Percentiles rank a stretch among this genome's conserved stretches.
Conservation (phyloP, 2,888 invertebrate genomes). For the Gymnocheta viridis region DNA sequence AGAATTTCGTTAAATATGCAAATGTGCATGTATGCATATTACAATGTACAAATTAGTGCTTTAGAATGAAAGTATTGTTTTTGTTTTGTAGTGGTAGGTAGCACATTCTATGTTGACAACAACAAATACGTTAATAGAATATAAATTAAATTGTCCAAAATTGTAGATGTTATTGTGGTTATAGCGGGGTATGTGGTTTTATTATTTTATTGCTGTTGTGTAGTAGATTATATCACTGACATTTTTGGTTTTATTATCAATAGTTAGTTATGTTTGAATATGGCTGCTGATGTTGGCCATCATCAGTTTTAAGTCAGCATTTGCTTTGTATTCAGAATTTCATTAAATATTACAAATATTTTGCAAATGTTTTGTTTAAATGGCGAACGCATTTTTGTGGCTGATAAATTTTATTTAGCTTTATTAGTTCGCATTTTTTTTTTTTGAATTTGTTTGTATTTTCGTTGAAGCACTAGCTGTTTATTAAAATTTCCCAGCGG, state of each 20-base stretch:
- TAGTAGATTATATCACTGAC: conserved; percentile 46
- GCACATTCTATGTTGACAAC: neutral
- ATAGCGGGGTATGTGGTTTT: conserved; percentile 14
- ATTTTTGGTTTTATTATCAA: conserved; percentile 40
- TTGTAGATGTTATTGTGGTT: conserved; percentile 53
- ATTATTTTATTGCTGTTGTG: conserved; percentile 9
- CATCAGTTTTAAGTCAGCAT: neutral
- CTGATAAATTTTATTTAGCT: neutral
- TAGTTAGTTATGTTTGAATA: neutral
- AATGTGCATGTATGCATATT: neutral
- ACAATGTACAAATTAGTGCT: neutral
- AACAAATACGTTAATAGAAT: conserved; percentile 49
- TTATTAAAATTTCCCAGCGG: neutral
- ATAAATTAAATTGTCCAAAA: conserved; percentile 61
- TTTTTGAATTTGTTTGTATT: neutral
- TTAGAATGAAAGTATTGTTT: neutral
- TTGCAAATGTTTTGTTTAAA: conserved; percentile 23
- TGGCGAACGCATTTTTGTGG: conserved; percentile 32
- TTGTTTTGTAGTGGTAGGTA: neutral
- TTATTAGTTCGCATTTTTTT: neutral
- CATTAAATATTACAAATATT: conserved; percentile 21
- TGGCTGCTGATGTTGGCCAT: neutral
- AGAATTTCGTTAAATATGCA: conserved; percentile 16
- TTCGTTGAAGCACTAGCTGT: neutral
- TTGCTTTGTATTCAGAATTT: conserved; percentile 19